These are phyloP conservation scores for Pentalonia nigronervosa DNA, from an alignment of 1,140 invertebrate genomes.

Conservation along the genomic window DNA sequence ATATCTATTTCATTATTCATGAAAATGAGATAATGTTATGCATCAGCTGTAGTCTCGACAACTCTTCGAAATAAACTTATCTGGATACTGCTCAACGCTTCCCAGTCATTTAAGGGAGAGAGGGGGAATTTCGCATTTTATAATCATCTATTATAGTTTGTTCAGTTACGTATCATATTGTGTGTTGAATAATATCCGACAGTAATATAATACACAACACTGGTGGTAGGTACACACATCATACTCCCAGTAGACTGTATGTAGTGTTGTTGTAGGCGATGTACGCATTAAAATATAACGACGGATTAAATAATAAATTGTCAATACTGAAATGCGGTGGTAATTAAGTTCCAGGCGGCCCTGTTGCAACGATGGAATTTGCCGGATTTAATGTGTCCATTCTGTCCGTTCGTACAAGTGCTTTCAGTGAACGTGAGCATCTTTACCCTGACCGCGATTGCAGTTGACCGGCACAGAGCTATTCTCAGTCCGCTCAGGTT, in stretches of 20 bases:
- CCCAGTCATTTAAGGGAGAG: background rate
- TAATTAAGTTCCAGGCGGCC: slow-evolving; percentile 67
- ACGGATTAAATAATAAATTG: background rate
- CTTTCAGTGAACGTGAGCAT: slow-evolving; percentile 69
- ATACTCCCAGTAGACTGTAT: background rate
- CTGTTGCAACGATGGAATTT: slow-evolving; percentile 69
- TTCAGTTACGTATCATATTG: background rate
- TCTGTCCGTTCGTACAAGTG: slow-evolving; percentile 69
- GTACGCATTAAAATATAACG: background rate
- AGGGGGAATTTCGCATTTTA: too few relatives aligned
- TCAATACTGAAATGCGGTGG: slow-evolving; percentile 3
- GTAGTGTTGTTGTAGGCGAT: background rate
- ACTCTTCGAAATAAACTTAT: background rate
- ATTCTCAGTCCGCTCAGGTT: slow-evolving; percentile 63
- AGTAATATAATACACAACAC: background rate
- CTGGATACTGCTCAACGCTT: background rate
- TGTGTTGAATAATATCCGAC: too few relatives aligned
- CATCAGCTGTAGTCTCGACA: background rate
- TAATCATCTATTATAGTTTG: too few relatives aligned
- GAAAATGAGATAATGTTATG: background rate
- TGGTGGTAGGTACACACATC: too few relatives aligned
- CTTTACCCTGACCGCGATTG: slow-evolving; percentile 69
- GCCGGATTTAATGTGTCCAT: slow-evolving; percentile 68
- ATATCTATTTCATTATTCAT: background rate
- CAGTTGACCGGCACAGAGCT: slow-evolving; percentile 66